Conservation (phyloP, 2,888 invertebrate genomes). For the Anthophora plumipes region DNA sequence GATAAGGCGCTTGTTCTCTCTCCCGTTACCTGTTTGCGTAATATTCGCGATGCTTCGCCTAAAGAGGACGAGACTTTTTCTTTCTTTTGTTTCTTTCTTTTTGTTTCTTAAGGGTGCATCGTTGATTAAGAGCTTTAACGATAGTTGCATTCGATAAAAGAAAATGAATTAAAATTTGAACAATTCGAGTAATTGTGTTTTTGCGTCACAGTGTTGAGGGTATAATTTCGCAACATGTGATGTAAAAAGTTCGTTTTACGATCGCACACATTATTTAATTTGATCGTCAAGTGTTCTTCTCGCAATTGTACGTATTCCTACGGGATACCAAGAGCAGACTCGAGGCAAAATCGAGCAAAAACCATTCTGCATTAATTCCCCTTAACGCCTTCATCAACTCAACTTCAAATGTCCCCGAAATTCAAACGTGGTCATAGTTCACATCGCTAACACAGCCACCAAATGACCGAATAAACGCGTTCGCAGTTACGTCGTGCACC, state of each 20-base stretch:
- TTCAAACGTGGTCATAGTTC: conserved; percentile 1
- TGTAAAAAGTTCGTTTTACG: too few species aligned
- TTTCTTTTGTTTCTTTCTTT: neutral
- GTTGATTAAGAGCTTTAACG: neutral
- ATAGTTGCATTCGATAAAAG: too few species aligned
- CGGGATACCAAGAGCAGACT: neutral
- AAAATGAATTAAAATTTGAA: too few species aligned
- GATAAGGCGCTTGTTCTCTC: conserved; percentile 8
- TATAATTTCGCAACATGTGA: too few species aligned
- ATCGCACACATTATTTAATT: too few species aligned
- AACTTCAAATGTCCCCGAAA: neutral
- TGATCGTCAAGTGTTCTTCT: too few species aligned
- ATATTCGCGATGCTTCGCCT: neutral
- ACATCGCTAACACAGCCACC: neutral
- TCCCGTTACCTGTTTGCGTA: neutral
- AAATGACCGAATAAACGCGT: conserved; percentile 28
- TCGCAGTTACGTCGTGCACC: conserved; percentile 4
- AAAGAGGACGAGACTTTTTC: neutral
- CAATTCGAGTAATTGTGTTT: too few species aligned
- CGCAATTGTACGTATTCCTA: too few species aligned
- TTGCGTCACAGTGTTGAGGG: too few species aligned
- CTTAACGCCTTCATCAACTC: neutral
- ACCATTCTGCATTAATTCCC: neutral
- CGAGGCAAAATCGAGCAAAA: neutral
- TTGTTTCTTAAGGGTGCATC: neutral